Base-by-base conservation (phyloP, 2,888 invertebrate genomes). In the Oligia fasciuncula region DNA sequence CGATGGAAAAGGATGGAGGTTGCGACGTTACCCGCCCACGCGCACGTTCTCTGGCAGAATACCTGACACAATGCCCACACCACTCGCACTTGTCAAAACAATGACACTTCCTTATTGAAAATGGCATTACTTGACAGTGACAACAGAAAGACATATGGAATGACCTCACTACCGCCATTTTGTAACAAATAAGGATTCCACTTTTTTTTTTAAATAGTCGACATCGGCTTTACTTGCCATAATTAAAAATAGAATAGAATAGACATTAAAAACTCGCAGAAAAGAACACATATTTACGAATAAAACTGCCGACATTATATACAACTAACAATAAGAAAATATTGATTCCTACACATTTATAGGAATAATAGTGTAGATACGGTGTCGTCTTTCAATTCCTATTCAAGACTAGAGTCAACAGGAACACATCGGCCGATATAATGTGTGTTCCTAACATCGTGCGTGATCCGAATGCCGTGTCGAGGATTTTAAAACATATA, bases 341-440 rank as follows among this genome's bases (percentile, higher is more conserved):
- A 70, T 65, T 68, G 60, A 68, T 65, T n/a, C 46, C 35, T 1
- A 51, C 29, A 66, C 8, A 60, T 40, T 63, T 29, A 76, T 23
- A 23, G 0, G 13, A 54, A 81, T 29, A 73, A 83, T 71, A 73
- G 73, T 71, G 67, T 74, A 35, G 17, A 74, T 17, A 68, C 69
- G 17, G 79, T 72, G 49, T 84, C 79, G 68, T 71, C 57, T 86
- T 86, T 83, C 87, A 69, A 79, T 84, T 84, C 62, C 69, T 66
- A 75, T 86, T 84, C 54, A 75, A 83, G 84, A 79, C 72, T 66
- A 75, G n/a, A 73, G 69, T 84, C 86, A 86, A 84, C 72, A 86
- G 35, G 57, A 83, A 65, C 46, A 71, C 66, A 84, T 79, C 54
- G 46, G 35, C 5, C 29, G 51, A 73, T 46, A 63, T 78, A 86